Percentiles rank a stretch among this genome's conserved stretches.
phyloP scores from a whole-genome alignment of 2,888 invertebrate species.

The Parnassius orleans region DNA sequence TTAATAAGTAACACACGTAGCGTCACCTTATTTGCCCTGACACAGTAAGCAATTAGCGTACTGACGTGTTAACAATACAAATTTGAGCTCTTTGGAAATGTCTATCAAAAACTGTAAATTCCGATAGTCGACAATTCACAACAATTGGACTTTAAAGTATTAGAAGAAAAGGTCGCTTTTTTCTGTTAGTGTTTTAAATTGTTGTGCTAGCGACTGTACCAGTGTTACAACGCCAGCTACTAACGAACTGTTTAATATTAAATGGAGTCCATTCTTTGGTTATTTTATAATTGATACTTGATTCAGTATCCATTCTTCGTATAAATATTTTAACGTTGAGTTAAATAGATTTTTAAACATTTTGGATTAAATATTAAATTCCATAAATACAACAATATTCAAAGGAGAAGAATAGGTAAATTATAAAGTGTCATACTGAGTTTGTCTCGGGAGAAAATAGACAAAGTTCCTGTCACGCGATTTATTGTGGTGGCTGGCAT shows the following conservation, averaged over 20 bases:
- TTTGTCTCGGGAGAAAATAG: constrained; percentile 45
- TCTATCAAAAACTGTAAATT: constrained; percentile 44
- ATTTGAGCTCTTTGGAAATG: constrained; percentile 58
- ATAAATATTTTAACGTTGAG: neutral
- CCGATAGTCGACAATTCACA: constrained; percentile 31
- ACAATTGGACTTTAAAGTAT: neutral
- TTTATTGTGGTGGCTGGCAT: constrained; percentile 45
- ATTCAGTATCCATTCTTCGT: constrained; percentile 16
- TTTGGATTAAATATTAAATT: constrained; percentile 1
- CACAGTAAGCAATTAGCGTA: constrained; percentile 67
- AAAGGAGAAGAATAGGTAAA: constrained; percentile 14
- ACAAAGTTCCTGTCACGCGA: constrained; percentile 58
- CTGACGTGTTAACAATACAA: constrained; percentile 70
- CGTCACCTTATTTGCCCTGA: constrained; percentile 58
- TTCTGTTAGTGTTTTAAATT: neutral
- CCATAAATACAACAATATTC: neutral
- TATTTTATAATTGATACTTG: constrained; percentile 6
- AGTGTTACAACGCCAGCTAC: neutral
- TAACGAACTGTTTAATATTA: constrained; percentile 5
- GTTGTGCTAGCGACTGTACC: neutral
- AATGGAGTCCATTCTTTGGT: constrained; percentile 5
- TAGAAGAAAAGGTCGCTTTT: neutral
- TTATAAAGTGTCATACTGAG: constrained; percentile 16
- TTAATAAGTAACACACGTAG: constrained; percentile 75
- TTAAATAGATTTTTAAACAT: constrained; percentile 8